Base-by-base conservation (phyloP, 2,113 vertebrate genomes). In the Stegastes partitus region DNA sequence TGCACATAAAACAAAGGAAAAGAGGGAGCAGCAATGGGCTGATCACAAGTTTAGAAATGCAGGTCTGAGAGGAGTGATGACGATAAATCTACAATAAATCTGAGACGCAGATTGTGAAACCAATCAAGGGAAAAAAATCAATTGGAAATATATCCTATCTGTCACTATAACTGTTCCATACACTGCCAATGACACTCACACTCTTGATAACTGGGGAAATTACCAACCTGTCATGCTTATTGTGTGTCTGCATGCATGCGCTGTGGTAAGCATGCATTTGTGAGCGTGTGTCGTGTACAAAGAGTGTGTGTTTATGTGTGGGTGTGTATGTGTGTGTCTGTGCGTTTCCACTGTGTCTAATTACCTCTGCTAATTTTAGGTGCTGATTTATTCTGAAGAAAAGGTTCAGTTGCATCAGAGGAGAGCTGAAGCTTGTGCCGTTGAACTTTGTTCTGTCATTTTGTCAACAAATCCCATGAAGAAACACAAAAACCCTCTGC, bases 361-460 rank as follows among this genome's bases (percentile, higher is more conserved):
- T 87, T 78, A 87, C 88, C 76, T 81, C 76, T 77, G 76, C 69
- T 84, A 67, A 89, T 87, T 73, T 80, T 88, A 79, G 89, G 82
- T 89, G 85, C 90, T 83, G 76, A 87, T 85, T 82, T 55, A 74
- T 75, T 82, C 69, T 34, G 58, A 37, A 3, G 70, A 73, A n/a
- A 49, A 77, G 16, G 21, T 42, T 11, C 67, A 34, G 70, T 22
- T 37, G 57, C 9, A 21, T 53, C 26, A 57, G 42, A 59, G n/a
- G 19, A 44, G 56, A 34, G n/a, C 26, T 6, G 25, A 22, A 67
- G 23, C 45, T 39, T 2, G 62, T 66, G 68, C 23, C 49, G 31
- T 39, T 6, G 47, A 18, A 47, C 23, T 1, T 19, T 3, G 1
- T 68, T 39, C 11, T 44, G 1, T 18, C 14, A 6, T 62, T 55